These are phyloP conservation scores for Piprites chloris DNA, from an alignment of 2,113 vertebrate species.

Conservation along the genomic window DNA sequence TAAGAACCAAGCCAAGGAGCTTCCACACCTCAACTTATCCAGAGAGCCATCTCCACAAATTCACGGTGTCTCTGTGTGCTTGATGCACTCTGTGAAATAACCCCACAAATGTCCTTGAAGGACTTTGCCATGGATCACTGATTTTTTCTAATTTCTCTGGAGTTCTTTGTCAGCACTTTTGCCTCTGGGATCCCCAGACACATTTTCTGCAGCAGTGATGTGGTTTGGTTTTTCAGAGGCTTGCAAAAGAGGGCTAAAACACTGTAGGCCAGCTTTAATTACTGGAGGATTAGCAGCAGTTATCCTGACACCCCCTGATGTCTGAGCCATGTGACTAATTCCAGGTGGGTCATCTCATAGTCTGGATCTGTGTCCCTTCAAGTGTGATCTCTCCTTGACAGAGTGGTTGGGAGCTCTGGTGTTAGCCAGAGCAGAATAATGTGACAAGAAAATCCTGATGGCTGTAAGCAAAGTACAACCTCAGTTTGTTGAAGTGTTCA, in stretches of 20 bases:
- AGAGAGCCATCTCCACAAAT: neutral
- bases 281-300: neutral
- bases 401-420: neutral
- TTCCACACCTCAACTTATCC: neutral
- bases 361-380: neutral
- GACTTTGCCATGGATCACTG: neutral
- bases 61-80: neutral
- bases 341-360: neutral
- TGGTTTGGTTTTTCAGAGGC: neutral
- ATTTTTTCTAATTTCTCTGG: neutral
- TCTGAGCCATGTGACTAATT: neutral
- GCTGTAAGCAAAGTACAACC: neutral
- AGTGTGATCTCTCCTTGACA: neutral
- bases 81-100: neutral
- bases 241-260: neutral
- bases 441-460: neutral
- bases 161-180: neutral
- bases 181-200: neutral
- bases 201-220: neutral
- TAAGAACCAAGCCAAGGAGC: neutral
- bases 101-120: neutral
- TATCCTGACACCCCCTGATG: neutral
- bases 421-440: neutral
- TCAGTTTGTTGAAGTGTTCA: neutral
- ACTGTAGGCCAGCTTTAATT: neutral